Evolutionary conservation across 2,888 invertebrate genomes (phyloP), one percentile per base, ranked within the genome.

Genomic region (Leptothorax acervorum): DNA sequence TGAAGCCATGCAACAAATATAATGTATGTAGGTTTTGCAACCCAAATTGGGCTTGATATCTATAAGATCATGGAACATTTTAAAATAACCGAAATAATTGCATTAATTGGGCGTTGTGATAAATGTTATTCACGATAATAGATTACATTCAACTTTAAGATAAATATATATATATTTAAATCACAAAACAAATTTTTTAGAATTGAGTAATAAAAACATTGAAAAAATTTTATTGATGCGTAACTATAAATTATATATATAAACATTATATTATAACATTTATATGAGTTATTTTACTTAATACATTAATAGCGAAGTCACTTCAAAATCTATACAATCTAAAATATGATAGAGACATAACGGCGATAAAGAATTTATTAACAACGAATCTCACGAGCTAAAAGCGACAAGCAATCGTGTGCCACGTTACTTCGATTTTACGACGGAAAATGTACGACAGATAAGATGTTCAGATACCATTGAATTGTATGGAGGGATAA

Each of bases 211-310:
- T 23, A 53, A 8, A 57, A 65, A 15, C 18, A 39, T 71, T 39
- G 3, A 8, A 70, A 23, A 51, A 53, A 28, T 28, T 23, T 28
- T 73, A 11, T 23, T 23, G 2, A 4, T 55, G 3, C 1, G 3
- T 0, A 57, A 57, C 4, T 55, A 39, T 23, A 23, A 23, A 42
- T 73, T 57, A 55, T 51, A 35, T 57, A 55, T 51, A 35, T 71
- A 11, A 70, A 53, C 12, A 15, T 70, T 51, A 15, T 28, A 35
- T 12, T 71, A 39, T 71, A 4, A 71, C 1, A 39, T 1, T 18
- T 66, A 70, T 66, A 70, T 35, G 18, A 66, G 0, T 71, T 39
- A 39, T 39, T 55, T 66, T 45, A 66, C 9, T 48, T 48, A 18
- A 66, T 48, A 45, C 5, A 68, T 68, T 68, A 48, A 66, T 66